phyloP scores from a whole-genome alignment of 2,113 vertebrate genomes.

The Conger conger region DNA sequence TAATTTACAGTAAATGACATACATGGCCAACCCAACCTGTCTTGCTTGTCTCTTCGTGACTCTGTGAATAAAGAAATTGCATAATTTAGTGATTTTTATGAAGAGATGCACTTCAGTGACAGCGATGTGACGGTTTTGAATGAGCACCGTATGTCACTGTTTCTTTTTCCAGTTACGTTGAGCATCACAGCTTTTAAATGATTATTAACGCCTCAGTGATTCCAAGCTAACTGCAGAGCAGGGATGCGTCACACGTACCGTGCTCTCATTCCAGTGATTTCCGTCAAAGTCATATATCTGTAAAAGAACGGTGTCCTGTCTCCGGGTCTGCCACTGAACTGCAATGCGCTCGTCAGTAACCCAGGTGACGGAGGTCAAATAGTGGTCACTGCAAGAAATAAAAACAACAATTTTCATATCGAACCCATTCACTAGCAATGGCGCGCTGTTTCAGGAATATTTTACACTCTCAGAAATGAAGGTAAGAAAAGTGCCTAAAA shows the following conservation, averaged over 20 bases:
- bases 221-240: background rate
- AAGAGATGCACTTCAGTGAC: background rate
- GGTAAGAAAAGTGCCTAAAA: too few species aligned
- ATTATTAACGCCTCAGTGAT: background rate
- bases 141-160: background rate
- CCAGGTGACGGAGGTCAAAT: constrained; percentile 89
- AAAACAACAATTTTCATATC: background rate
- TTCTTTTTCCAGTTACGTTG: background rate
- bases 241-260: constrained; percentile 47
- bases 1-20: constrained; percentile 53
- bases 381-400: constrained; percentile 81
- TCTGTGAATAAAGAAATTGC: constrained; percentile 54
- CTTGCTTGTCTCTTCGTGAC: constrained; percentile 70
- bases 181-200: too few species aligned
- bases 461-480: too few species aligned
- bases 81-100: background rate
- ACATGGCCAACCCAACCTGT: constrained; percentile 93
- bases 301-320: constrained; percentile 81
- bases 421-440: too few species aligned
- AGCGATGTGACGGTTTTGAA: background rate
- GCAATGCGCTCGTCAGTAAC: constrained; percentile 77
- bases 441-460: too few species aligned
- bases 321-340: constrained; percentile 88
- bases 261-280: constrained; percentile 41
- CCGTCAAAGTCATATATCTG: constrained; percentile 74